phyloP scores from a whole-genome alignment of 1,140 invertebrate genomes.

The Magallana angulata region DNA sequence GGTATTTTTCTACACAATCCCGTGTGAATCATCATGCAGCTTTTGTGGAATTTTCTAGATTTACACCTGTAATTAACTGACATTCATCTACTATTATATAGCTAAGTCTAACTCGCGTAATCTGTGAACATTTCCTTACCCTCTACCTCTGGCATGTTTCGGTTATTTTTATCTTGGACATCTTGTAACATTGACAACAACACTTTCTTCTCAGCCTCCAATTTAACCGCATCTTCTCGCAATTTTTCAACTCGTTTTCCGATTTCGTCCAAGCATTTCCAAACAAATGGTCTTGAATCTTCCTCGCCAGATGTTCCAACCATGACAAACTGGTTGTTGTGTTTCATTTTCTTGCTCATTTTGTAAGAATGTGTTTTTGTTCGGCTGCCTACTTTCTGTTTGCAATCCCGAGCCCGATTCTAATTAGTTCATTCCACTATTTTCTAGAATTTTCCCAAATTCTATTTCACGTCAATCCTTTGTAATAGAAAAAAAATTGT shows the following conservation, averaged over 20 bases:
- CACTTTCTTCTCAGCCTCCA: conserved; percentile 58
- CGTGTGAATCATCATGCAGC: not conserved
- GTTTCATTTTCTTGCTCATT: conserved; percentile 1
- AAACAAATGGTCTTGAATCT: conserved; percentile 23
- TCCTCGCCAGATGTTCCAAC: not conserved
- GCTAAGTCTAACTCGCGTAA: too few species aligned
- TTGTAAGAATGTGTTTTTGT: not conserved
- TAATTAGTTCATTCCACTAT: not conserved
- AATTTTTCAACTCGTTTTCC: conserved; percentile 61
- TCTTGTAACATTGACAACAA: conserved; percentile 59
- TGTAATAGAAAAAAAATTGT: too few species aligned
- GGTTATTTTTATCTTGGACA: conserved; percentile 54
- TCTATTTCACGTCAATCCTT: too few species aligned
- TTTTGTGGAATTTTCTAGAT: not conserved
- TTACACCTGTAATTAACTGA: not conserved
- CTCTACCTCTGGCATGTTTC: conserved; percentile 43
- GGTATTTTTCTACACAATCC: too few species aligned
- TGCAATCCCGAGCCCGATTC: not conserved
- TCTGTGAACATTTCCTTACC: conserved; percentile 47
- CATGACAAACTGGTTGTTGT: not conserved
- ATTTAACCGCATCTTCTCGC: conserved; percentile 52
- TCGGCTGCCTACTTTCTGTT: conserved; percentile 15
- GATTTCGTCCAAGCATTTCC: conserved; percentile 49
- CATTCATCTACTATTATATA: not conserved
- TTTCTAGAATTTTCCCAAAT: not conserved